phyloP scores from a whole-genome alignment of 2,113 vertebrate species.

The Amphiprion ocellaris region DNA sequence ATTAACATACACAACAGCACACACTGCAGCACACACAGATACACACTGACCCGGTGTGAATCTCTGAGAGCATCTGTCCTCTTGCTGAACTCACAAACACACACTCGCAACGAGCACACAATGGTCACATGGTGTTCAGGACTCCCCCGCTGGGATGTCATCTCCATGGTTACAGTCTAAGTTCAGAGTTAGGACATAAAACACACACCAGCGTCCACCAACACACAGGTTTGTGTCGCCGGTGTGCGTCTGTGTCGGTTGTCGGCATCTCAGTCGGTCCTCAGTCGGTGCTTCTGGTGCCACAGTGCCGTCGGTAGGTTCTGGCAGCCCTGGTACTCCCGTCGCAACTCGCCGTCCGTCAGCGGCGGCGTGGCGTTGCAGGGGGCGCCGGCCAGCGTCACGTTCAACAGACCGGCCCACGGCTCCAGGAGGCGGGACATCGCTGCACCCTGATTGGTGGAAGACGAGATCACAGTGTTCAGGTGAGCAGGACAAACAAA shows the following conservation, averaged over 20 bases:
- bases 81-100: conserved; percentile 67
- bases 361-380: conserved; percentile 86
- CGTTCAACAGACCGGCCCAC: conserved; percentile 79
- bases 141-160: conserved; percentile 62
- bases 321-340: conserved; percentile 88
- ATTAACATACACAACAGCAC: not conserved
- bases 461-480: not conserved
- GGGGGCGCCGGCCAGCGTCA: conserved; percentile 85
- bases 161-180: conserved; percentile 45
- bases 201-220: conserved; percentile 26
- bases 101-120: conserved; percentile 27
- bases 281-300: conserved; percentile 78
- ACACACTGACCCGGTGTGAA: conserved; percentile 45
- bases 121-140: conserved; percentile 47
- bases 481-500: not conserved
- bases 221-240: not conserved
- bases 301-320: conserved; percentile 88
- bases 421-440: conserved; percentile 67
- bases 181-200: conserved; percentile 55
- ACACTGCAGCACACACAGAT: conserved; percentile 20
- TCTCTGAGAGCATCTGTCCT: conserved; percentile 62
- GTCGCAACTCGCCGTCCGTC: conserved; percentile 82
- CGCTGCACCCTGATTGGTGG: conserved; percentile 57
- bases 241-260: not conserved
- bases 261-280: conserved; percentile 56